Evolutionary conservation across 2,797 vertebrate genomes (phyloP), one percentile per base, ranked within the genome.

Genomic region (Neosilurus mollespiculum): DNA sequence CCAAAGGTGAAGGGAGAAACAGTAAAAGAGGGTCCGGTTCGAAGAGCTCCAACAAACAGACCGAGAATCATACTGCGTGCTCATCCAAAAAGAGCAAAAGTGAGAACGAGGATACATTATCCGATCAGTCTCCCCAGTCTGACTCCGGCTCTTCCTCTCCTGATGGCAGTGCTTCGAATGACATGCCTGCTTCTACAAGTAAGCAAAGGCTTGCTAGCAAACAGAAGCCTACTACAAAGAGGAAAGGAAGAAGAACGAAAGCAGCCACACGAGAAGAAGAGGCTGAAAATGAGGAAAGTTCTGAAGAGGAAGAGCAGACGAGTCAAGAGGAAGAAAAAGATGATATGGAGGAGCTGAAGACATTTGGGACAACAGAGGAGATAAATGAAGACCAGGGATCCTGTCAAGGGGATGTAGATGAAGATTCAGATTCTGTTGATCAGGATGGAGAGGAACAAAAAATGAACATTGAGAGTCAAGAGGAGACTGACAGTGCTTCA

Each of bases 1-100:
- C 96, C 34, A 97, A 97, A 93, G 98, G 97, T 88, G 97, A 95
- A 81, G 97, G 97, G 86, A 98, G 97, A 87, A 95, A 97, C 80
- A 94, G 96, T 70, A 90, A 94, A 66, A 93, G 96, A 72, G 94
- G 95, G 62, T 95, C 97, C 54, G 94, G 93, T 59, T 93, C 95
- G 85, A 96, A 96, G 94, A 95, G 95, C 87, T 91, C 94, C 84
- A 93, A 95, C 89, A 96, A 95, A 90, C 96, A 96, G 88, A 85
- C 92, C 0, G 91, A 95, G 88, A 89, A 93, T 83, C 65, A 94
- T 73, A 92, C 96, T 82, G 94, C 96, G 83, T 95, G 96, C 51
- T 97, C 97, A 62, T 92, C 95, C 72, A 94, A 96, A 66, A 96
- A 95, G 89, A 95, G 88, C 84, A 96, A 94, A 87, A 86, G 87